Percentiles rank a stretch among this genome's conserved stretches.
These are phyloP conservation scores for Onychomys leucogaster DNA, from an alignment of 2,797 vertebrate genomes.

Conservation along the genomic window DNA sequence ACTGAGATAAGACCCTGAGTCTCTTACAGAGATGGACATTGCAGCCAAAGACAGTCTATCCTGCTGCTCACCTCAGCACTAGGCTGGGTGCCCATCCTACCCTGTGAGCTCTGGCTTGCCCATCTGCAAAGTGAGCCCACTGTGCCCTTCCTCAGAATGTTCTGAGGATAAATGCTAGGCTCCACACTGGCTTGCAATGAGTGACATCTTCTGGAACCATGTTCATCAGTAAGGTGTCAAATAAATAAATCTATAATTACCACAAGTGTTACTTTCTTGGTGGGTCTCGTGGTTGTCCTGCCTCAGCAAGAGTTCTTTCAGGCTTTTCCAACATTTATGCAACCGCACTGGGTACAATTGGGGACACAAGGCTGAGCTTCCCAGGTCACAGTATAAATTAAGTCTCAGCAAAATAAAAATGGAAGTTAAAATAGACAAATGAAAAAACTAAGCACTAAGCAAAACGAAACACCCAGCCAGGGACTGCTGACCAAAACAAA, in stretches of 20 bases:
- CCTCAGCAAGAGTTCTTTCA: slow-evolving; percentile 17
- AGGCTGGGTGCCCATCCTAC: rapidly evolving
- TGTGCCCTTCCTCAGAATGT: rapidly evolving
- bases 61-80: background rate
- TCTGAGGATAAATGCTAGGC: background rate
- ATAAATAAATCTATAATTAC: background rate
- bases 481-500: background rate
- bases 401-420: slow-evolving; percentile 67
- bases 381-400: slow-evolving; percentile 60
- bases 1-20: rapidly evolving
- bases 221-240: background rate
- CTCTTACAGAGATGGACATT: background rate
- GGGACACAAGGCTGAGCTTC: slow-evolving; percentile 29
- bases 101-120: rapidly evolving
- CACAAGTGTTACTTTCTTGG: background rate
- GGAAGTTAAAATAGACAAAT: slow-evolving; percentile 41
- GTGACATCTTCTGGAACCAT: background rate
- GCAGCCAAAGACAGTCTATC: background rate
- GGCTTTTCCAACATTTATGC: slow-evolving; percentile 12
- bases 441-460: background rate
- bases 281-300: background rate
- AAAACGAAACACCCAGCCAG: background rate
- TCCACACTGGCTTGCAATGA: background rate
- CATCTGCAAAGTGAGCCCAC: background rate
- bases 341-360: background rate